Percentiles rank a stretch among this genome's conserved stretches.
These are phyloP conservation scores for Neostethus bicornis DNA, from an alignment of 2,797 vertebrate species.

Conservation along the genomic window DNA sequence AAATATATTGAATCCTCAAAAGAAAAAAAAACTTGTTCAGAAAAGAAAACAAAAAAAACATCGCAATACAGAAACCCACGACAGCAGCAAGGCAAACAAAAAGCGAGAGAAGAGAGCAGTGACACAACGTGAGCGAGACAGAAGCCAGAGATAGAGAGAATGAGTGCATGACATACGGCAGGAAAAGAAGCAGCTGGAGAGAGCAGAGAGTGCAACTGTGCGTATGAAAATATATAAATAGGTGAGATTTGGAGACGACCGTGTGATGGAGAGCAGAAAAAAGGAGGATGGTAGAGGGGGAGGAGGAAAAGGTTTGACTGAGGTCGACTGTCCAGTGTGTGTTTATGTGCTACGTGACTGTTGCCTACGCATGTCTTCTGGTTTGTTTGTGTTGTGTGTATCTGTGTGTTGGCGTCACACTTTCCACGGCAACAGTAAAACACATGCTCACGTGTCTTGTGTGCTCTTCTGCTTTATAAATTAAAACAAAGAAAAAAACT, in stretches of 20 bases:
- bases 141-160: conserved; percentile 47
- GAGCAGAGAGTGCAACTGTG: conserved; percentile 66
- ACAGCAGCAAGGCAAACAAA: conserved; percentile 87
- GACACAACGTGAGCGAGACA: conserved; percentile 58
- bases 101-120: conserved; percentile 74
- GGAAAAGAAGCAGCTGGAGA: conserved; percentile 40
- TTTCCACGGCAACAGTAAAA: conserved; percentile 78
- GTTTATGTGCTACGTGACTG: conserved; percentile 79
- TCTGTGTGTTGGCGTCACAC: conserved; percentile 65
- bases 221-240: conserved; percentile 77
- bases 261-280: conserved; percentile 42
- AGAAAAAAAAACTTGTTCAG: conserved; percentile 42
- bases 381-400: conserved; percentile 7
- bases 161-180: conserved; percentile 52
- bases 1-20: conserved; percentile 84
- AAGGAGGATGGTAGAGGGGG: conserved; percentile 38
- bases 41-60: conserved; percentile 60
- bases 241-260: conserved; percentile 54
- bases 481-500: conserved; percentile 72
- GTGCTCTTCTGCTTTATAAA: conserved; percentile 81
- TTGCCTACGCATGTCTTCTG: conserved; percentile 59
- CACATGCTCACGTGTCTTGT: conserved; percentile 81
- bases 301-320: conserved; percentile 65
- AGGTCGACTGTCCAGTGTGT: conserved; percentile 82
- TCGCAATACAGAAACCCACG: conserved; percentile 85